These are phyloP conservation scores for Hemicentrotus pulcherrimus DNA, from an alignment of 35 echinoderm and acorn worm genomes.

Conservation along the genomic window DNA sequence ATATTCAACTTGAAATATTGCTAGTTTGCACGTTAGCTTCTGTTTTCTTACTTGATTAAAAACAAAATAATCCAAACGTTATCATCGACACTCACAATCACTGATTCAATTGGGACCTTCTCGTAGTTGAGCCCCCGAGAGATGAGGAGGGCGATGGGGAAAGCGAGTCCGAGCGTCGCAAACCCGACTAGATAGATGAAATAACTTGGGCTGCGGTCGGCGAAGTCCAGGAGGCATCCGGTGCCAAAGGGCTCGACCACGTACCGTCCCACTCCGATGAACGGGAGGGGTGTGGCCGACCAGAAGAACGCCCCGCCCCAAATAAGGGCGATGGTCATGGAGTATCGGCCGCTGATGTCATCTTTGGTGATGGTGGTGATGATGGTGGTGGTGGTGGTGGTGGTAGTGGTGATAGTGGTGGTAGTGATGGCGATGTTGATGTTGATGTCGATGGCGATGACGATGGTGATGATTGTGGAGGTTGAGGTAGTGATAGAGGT, in stretches of 20 bases:
- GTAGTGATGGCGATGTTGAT: not conserved
- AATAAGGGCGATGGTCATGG: constrained; percentile 24
- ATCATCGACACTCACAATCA: not conserved
- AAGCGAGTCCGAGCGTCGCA: not conserved
- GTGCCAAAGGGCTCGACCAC: constrained; percentile 65
- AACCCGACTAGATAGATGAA: constrained; percentile 59
- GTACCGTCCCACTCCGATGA: constrained; percentile 75
- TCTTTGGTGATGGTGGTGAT: not conserved
- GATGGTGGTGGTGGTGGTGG: not conserved
- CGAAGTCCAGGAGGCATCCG: constrained; percentile 70
- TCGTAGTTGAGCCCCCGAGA: constrained; percentile 44
- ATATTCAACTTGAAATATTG: too few species aligned
- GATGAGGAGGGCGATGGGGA: constrained; percentile 61
- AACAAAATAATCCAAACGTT: not conserved
- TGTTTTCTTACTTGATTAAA: too few species aligned
- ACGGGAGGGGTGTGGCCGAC: constrained; percentile 63
- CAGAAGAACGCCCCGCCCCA: constrained; percentile 82
- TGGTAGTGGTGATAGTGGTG: not conserved
- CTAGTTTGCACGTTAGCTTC: too few species aligned
- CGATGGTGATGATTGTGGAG: not conserved
- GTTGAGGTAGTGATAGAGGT: not conserved
- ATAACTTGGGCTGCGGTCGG: not conserved
- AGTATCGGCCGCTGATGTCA: not conserved
- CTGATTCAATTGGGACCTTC: constrained; percentile 16
- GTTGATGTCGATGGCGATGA: not conserved